Evolutionary conservation across 2,113 vertebrate genomes (phyloP).

Genomic region (Nanorana parkeri): DNA sequence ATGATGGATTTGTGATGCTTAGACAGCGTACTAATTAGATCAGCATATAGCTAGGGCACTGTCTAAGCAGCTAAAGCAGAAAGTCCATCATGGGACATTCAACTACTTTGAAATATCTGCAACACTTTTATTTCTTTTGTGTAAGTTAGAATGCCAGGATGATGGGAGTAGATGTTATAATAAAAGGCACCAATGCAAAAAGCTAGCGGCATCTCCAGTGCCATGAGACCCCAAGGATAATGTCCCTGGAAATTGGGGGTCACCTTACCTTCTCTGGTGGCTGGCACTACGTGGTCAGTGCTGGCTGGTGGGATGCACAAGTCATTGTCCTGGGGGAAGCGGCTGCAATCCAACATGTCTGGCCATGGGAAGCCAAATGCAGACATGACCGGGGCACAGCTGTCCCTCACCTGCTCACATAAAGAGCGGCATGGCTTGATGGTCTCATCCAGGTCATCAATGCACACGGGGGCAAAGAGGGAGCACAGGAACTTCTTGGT

Average conservation of each 20-base stretch:
- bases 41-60: no score
- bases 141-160: no score
- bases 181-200: no score
- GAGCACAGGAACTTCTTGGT: constrained; percentile 98
- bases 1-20: no score
- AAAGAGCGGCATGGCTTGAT: constrained; percentile 95
- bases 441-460: constrained; percentile 92
- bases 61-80: no score
- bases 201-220: no score
- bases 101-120: no score
- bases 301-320: constrained; percentile 92
- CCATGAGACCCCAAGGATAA: no score
- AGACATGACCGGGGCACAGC: constrained; percentile 95
- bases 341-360: constrained; percentile 92
- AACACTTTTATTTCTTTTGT: no score
- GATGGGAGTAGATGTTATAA: no score
- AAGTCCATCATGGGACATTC: no score
- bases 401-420: constrained; percentile 88
- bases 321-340: constrained; percentile 93
- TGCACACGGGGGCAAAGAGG: constrained; percentile 94
- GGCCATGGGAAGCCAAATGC: constrained; percentile 98
- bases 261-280: constrained; percentile 84
- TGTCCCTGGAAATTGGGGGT: neutral
- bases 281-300: constrained; percentile 79
- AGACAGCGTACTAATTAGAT: no score